Evolutionary conservation across 2,113 vertebrate species (phyloP).

Genomic region (Lichenostomus cassidix): DNA sequence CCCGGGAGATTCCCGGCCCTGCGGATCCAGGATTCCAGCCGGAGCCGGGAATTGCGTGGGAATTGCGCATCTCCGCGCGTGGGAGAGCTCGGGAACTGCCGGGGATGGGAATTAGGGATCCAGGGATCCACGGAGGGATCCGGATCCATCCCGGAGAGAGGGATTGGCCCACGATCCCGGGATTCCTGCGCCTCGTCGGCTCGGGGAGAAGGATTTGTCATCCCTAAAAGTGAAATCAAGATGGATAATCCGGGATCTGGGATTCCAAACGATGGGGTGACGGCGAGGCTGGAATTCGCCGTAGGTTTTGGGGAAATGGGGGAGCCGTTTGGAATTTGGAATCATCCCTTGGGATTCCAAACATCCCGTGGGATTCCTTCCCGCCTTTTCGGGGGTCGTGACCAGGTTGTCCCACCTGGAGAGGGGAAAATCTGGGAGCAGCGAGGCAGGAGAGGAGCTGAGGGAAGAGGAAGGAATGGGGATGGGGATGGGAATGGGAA

Average conservation of each 20-base stretch:
- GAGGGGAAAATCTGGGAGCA: neutral
- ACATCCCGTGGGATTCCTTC: neutral
- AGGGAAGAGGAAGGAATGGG: too few relatives aligned
- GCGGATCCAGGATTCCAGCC: neutral
- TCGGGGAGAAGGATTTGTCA: neutral
- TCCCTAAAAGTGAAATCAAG: accelerated
- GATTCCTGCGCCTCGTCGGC: neutral
- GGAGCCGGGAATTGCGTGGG: neutral
- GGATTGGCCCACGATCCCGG: neutral
- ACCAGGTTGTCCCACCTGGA: neutral
- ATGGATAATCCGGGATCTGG: accelerated
- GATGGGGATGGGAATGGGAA: too few relatives aligned
- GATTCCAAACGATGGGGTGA: accelerated
- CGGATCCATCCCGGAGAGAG: accelerated
- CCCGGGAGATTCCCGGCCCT: neutral
- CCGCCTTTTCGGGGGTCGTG: accelerated
- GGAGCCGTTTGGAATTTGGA: too few relatives aligned
- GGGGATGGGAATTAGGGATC: neutral
- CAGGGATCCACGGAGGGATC: neutral
- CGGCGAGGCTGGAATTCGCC: neutral
- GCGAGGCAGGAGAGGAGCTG: neutral
- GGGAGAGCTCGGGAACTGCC: neutral
- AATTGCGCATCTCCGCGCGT: neutral
- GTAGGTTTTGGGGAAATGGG: neutral
- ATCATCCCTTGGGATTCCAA: neutral